These are phyloP conservation scores for Acanthoscelides obtectus DNA, from an alignment of 2,888 invertebrate species.

Conservation along the genomic window DNA sequence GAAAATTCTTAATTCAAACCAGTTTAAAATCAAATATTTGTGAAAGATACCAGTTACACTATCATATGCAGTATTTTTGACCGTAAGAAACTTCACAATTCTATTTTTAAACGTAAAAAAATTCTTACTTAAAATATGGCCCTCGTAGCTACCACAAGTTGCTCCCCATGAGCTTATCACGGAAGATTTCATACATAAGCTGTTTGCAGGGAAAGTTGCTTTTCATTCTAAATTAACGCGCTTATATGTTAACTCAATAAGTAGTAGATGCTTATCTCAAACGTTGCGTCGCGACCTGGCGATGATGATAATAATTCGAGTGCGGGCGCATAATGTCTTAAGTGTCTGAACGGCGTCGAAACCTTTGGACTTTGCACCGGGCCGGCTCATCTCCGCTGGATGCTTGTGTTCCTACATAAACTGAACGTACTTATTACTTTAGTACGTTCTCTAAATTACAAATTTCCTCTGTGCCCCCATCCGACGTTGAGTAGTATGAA, in stretches of 20 bases:
- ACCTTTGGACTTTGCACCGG: slow-evolving; percentile 7
- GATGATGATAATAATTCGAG: neutral
- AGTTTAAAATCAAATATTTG: too few relatives aligned
- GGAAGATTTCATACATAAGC: too few relatives aligned
- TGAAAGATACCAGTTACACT: too few relatives aligned
- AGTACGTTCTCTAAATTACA: slow-evolving; percentile 7
- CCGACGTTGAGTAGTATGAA: neutral
- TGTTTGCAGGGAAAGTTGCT: too few relatives aligned
- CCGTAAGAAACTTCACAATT: too few relatives aligned
- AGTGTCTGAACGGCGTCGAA: neutral
- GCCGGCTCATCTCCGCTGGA: neutral
- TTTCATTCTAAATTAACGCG: neutral
- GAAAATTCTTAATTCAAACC: too few relatives aligned
- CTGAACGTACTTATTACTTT: neutral
- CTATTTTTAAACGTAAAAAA: too few relatives aligned
- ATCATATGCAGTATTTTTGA: too few relatives aligned
- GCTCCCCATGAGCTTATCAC: too few relatives aligned
- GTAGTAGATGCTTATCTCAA: neutral
- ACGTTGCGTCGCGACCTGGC: neutral
- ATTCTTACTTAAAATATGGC: too few relatives aligned
- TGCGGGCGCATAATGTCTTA: neutral
- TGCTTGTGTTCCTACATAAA: neutral
- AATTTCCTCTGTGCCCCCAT: slow-evolving; percentile 11
- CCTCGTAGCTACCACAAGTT: too few relatives aligned
- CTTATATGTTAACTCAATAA: too few relatives aligned